Percentiles rank a stretch among this genome's conserved stretches.
These are phyloP conservation scores for Dascillus cervinus DNA, from an alignment of 2,888 invertebrate genomes.

Conservation along the genomic window DNA sequence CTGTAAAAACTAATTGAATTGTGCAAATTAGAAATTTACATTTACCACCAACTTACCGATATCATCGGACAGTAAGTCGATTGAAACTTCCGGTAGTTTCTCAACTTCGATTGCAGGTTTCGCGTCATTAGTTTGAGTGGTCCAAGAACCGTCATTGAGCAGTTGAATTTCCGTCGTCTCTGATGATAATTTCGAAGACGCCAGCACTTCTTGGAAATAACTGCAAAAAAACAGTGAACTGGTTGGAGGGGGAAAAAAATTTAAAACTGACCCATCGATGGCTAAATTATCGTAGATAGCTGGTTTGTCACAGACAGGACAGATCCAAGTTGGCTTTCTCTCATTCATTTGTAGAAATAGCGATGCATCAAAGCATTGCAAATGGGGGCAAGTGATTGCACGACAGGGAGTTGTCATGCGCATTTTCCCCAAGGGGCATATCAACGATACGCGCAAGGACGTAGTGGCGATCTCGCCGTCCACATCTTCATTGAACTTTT, in stretches of 20 bases:
- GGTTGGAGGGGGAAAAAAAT: not conserved
- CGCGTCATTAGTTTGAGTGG: conserved; percentile 56
- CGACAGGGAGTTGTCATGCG: conserved; percentile 84
- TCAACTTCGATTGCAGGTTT: conserved; percentile 44
- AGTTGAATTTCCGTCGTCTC: conserved; percentile 78
- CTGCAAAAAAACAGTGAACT: conserved; percentile 36
- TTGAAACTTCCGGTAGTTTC: conserved; percentile 44
- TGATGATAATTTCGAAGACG: conserved; percentile 56
- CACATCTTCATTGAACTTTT: conserved; percentile 83
- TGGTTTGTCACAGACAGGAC: conserved; percentile 93
- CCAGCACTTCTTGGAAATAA: conserved; percentile 78
- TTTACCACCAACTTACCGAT: conserved; percentile 48
- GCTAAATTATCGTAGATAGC: conserved; percentile 86
- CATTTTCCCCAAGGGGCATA: conserved; percentile 92
- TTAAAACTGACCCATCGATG: conserved; percentile 74
- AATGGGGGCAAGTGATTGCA: conserved; percentile 85
- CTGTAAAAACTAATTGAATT: no score
- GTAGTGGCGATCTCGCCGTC: conserved; percentile 96
- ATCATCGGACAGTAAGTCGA: conserved; percentile 71
- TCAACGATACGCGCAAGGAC: conserved; percentile 83
- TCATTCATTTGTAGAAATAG: conserved; percentile 98
- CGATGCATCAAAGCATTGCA: conserved; percentile 97
- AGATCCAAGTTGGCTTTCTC: conserved; percentile 95
- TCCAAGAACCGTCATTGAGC: conserved; percentile 80
- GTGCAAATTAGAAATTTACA: conserved; percentile 1